Base-by-base conservation (phyloP, 1,140 invertebrate species). In the Drosophila willistoni region DNA sequence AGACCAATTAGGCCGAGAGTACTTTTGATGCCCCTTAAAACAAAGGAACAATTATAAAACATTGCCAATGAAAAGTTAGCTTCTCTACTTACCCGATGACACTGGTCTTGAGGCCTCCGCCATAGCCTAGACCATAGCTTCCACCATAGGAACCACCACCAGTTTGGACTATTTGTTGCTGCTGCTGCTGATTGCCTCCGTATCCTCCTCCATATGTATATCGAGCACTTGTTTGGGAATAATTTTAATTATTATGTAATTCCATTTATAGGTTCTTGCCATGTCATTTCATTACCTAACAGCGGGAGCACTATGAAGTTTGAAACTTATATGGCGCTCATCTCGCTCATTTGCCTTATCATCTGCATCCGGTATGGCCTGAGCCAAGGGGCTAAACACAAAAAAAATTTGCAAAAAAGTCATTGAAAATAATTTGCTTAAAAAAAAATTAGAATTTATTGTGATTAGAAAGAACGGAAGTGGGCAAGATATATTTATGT, bases 331-430 rank as follows among this genome's bases (percentile, higher is more conserved):
- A 47, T 87, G 84, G 51, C 83, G 83, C 25, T 77, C 76, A 41
- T 64, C 47, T 39, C 83, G 83, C 33, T 71, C 66, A 17, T 60
- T 71, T 64, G 83, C 75, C 22, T 89, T 87, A 83, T 89, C 84
- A 55, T 25, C 64, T 17, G 25, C 70, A 44, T 87, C 83, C 79
- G 76, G 79, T 42, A 33, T 62, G 59, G 64, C 65, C 33, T 71
- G 69, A 60, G 25, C 51, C 17, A 86, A 25, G 10, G 83, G 83
- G 68, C 83, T 86, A 51, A 51, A 51, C 17, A 19, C 68, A 76
- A 67, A 59, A 39, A 67, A 59, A 39, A 17, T 54, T 77, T 54
- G 62, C 69, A 44, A 84, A 65, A 65, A 14, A 51, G 67, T 42
- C 44, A 62, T 68, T 62, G n/a, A 39, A 29, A 29, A 29, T 12